Evolutionary conservation across 2,888 invertebrate genomes (phyloP).

Genomic region (Zygogramma bicolorata): DNA sequence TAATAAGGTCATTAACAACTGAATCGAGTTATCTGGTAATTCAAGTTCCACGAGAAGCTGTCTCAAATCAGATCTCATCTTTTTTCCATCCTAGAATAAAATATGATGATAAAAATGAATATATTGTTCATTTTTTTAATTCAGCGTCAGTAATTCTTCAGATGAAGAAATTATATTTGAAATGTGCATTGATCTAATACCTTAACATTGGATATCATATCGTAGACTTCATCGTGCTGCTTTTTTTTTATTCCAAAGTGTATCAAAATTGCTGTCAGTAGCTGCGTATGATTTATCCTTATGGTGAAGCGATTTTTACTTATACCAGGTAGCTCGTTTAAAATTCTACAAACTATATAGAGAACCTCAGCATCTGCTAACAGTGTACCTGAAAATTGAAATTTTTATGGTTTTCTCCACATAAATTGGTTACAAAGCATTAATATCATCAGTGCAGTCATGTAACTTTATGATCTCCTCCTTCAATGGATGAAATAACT

Average conservation of each 20-base stretch:
- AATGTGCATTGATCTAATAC: no score
- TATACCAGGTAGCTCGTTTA: conserved; percentile 76
- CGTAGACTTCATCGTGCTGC: conserved; percentile 71
- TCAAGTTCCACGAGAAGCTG: conserved; percentile 76
- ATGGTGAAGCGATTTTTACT: conserved; percentile 76
- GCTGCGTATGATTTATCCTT: conserved; percentile 82
- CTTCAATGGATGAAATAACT: no score
- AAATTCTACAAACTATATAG: conserved; percentile 80
- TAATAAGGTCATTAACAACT: conserved; percentile 75
- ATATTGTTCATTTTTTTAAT: no score
- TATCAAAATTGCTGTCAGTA: conserved; percentile 81
- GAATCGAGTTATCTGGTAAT: conserved; percentile 76
- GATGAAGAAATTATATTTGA: no score
- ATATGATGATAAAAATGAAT: conserved; percentile 12
- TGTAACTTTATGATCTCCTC: no score
- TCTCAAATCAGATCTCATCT: conserved; percentile 78
- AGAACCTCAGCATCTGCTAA: conserved; percentile 90
- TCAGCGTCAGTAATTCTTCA: no score
- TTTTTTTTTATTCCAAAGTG: conserved; percentile 84
- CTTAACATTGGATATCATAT: conserved; percentile 67
- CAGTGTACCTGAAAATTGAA: conserved; percentile 74
- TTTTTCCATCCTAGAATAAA: conserved; percentile 70
- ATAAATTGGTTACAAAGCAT: no score
- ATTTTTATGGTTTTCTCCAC: no score
- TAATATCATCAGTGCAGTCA: no score